phyloP scores from a whole-genome alignment of 2,113 vertebrate species.

The Scomber colias region DNA sequence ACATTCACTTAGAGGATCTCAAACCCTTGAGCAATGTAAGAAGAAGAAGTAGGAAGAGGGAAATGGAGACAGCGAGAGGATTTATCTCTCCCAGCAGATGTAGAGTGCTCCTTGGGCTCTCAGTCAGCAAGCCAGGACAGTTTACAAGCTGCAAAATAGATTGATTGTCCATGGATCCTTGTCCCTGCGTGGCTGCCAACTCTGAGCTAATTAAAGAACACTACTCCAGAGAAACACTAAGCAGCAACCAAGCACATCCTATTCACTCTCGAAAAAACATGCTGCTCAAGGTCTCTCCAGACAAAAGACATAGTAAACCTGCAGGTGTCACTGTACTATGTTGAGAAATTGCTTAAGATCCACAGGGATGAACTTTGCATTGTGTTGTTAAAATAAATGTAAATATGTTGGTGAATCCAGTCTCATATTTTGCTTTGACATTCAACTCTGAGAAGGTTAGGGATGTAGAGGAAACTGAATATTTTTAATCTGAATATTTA shows the following conservation, averaged over 20 bases:
- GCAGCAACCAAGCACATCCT: slow-evolving; percentile 36
- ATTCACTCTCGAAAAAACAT: slow-evolving; percentile 43
- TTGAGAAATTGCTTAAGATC: slow-evolving; percentile 6
- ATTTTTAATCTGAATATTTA: background rate
- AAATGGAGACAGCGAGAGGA: slow-evolving; percentile 34
- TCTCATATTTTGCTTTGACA: background rate
- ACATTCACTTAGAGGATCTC: slow-evolving; percentile 14
- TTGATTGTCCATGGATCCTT: slow-evolving; percentile 75
- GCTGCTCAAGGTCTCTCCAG: slow-evolving; percentile 2
- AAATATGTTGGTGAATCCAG: background rate
- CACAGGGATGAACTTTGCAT: slow-evolving; percentile 8
- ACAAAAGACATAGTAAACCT: background rate
- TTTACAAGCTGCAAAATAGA: slow-evolving; percentile 79
- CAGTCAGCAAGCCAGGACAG: slow-evolving; percentile 71
- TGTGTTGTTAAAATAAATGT: background rate
- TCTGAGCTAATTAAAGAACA: slow-evolving; percentile 80
- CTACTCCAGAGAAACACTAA: slow-evolving; percentile 51
- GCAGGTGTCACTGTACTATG: background rate
- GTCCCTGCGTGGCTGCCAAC: slow-evolving; percentile 65
- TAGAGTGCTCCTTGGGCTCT: slow-evolving; percentile 49
- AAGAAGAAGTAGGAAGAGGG: slow-evolving; percentile 29
- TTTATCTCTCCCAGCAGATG: slow-evolving; percentile 76
- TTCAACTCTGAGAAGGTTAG: slow-evolving; percentile 1
- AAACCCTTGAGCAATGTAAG: slow-evolving; percentile 26
- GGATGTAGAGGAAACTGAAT: background rate